A percentile compares a stretch with the other conserved stretches of the same genome.
phyloP scores from a whole-genome alignment of 2,888 invertebrate species.

The Spisula solida region DNA sequence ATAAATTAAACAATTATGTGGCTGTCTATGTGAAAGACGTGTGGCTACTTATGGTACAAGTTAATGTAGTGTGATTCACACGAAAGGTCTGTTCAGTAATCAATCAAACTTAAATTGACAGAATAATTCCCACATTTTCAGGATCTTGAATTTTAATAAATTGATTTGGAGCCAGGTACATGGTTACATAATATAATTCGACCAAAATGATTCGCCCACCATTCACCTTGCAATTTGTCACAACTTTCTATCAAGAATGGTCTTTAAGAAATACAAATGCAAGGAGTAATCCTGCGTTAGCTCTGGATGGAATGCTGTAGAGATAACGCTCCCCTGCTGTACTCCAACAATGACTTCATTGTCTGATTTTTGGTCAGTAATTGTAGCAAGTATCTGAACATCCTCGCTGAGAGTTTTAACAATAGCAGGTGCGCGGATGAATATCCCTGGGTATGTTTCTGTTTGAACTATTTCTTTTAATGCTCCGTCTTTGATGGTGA shows the following conservation, averaged over 20 bases:
- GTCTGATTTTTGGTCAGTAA: conserved; percentile 60
- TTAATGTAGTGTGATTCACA: too few species aligned
- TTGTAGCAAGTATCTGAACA: conserved; percentile 75
- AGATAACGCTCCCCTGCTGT: conserved; percentile 79
- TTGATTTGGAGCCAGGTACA: too few species aligned
- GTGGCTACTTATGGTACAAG: too few species aligned
- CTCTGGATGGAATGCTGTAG: conserved; percentile 85
- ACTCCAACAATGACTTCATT: conserved; percentile 78
- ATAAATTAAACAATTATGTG: too few species aligned
- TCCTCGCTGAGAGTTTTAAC: conserved; percentile 68
- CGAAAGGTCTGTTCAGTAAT: too few species aligned
- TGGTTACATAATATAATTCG: too few species aligned
- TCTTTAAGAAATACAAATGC: conserved; percentile 81
- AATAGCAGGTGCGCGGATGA: conserved; percentile 83
- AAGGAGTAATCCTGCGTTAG: conserved; percentile 82
- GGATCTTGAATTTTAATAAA: too few species aligned
- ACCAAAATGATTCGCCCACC: too few species aligned
- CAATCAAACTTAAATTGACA: too few species aligned
- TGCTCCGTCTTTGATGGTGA: conserved; percentile 67
- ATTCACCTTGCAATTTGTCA: not conserved
- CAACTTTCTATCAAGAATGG: conserved; percentile 57
- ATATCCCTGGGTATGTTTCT: conserved; percentile 77
- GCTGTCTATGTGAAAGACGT: too few species aligned
- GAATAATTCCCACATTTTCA: too few species aligned
- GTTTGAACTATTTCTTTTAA: conserved; percentile 43